phyloP scores from a whole-genome alignment of 2,797 vertebrate genomes.

The Sebastes cheni region DNA sequence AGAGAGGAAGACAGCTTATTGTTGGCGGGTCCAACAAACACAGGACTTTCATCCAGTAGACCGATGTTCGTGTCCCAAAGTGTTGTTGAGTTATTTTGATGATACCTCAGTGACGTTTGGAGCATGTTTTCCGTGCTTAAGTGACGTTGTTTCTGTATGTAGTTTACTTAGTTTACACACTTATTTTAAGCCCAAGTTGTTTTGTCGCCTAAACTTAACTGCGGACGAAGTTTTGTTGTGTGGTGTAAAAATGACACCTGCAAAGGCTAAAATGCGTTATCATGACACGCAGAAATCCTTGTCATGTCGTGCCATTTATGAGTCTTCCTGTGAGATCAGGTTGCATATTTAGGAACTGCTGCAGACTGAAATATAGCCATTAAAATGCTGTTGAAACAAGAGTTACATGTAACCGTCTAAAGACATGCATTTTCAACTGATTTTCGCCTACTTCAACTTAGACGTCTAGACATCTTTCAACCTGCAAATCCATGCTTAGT shows the following conservation, averaged over 20 bases:
- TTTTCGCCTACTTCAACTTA: background rate
- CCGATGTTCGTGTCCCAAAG: background rate
- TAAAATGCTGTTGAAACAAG: slow-evolving; percentile 16
- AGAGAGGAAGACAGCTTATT: too few relatives aligned
- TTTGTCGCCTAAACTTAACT: background rate
- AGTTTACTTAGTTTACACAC: background rate
- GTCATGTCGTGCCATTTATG: background rate
- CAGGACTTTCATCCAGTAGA: too few relatives aligned
- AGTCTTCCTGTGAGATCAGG: background rate
- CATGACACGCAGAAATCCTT: background rate
- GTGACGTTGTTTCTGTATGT: background rate
- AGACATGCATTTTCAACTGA: background rate
- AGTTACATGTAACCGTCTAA: background rate
- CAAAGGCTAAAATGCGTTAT: too few relatives aligned
- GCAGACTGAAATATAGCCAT: background rate
- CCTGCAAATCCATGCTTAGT: background rate
- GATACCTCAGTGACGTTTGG: background rate
- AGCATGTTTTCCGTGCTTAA: accelerated
- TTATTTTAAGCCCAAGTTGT: background rate
- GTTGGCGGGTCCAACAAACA: too few relatives aligned
- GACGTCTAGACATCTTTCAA: slow-evolving; percentile 6
- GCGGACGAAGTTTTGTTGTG: too few relatives aligned
- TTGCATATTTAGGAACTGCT: slow-evolving; percentile 3
- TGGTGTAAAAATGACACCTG: too few relatives aligned
- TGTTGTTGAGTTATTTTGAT: background rate